Evolutionary conservation across 1,140 invertebrate genomes (phyloP).

Genomic region (Globodera ellingtonae): DNA sequence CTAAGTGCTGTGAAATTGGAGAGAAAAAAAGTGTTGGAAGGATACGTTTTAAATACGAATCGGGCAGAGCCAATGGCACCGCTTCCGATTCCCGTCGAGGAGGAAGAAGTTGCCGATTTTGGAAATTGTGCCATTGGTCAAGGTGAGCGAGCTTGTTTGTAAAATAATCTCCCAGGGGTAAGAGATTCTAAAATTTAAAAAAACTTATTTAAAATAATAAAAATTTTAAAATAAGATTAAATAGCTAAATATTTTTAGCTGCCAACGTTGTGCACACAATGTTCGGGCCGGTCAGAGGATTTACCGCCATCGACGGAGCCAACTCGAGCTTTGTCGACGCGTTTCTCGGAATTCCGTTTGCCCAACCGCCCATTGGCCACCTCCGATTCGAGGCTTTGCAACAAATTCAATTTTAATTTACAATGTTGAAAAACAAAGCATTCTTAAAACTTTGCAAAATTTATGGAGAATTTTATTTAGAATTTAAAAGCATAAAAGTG

Average conservation of each 20-base stretch:
- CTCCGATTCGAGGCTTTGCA: slow-evolving; percentile 24
- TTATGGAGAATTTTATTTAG: not conserved
- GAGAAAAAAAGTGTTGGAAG: not conserved
- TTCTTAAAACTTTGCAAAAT: not conserved
- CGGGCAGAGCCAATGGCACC: not conserved
- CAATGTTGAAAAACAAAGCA: too few species aligned
- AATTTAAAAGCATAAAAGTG: not conserved
- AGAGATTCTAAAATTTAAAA: too few species aligned
- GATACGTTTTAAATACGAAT: not conserved
- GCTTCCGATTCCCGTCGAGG: not conserved
- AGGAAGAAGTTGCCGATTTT: not conserved
- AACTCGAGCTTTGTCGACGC: not conserved
- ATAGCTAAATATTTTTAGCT: not conserved
- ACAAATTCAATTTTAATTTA: too few species aligned
- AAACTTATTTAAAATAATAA: too few species aligned
- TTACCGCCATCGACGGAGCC: not conserved
- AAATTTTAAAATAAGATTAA: not conserved
- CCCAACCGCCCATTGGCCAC: slow-evolving; percentile 23
- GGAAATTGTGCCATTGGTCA: not conserved
- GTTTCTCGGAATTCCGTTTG: slow-evolving; percentile 34
- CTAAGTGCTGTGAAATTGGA: not conserved
- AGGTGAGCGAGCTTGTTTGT: not conserved
- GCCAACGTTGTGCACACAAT: slow-evolving; percentile 1
- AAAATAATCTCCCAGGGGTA: too few species aligned
- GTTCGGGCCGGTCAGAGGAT: slow-evolving; percentile 8